Percentiles rank a stretch among this genome's conserved stretches.
These are phyloP conservation scores for Menidia menidia DNA, from an alignment of 2,797 vertebrate genomes.

Conservation along the genomic window DNA sequence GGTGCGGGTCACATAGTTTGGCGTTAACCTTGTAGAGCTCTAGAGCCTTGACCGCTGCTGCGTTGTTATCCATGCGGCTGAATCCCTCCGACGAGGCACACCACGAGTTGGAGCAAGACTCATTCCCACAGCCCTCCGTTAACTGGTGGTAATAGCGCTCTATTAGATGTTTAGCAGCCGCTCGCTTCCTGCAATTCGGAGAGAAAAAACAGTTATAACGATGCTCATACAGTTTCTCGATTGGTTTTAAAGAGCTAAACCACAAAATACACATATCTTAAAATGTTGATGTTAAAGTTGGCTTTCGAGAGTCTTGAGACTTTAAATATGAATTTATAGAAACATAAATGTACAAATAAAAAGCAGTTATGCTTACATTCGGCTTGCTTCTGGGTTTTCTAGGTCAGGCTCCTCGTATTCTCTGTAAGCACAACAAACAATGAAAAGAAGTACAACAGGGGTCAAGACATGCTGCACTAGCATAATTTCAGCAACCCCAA, in stretches of 20 bases:
- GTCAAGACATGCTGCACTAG: constrained; percentile 23
- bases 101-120: constrained; percentile 98
- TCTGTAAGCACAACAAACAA: constrained; percentile 82
- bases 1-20: constrained; percentile 97
- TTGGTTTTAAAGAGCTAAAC: no score
- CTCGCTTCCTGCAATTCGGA: constrained; percentile 96
- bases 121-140: constrained; percentile 99
- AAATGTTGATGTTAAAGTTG: no score
- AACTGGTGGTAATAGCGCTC: constrained; percentile 99
- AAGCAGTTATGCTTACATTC: constrained; percentile 91
- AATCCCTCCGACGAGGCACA: constrained; percentile 97
- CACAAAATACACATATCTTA: no score
- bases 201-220: constrained; percentile 61
- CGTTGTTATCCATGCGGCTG: constrained; percentile 98
- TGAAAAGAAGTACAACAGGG: background rate
- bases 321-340: background rate
- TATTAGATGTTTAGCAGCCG: constrained; percentile 99
- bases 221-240: background rate
- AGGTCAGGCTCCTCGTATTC: constrained; percentile 92
- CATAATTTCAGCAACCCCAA: background rate
- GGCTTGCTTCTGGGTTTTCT: constrained; percentile 99
- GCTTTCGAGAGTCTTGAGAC: no score
- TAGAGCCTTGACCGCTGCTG: constrained; percentile 96
- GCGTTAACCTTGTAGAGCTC: constrained; percentile 99
- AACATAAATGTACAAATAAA: background rate